A percentile compares a stretch with the other conserved stretches of the same genome.
Evolutionary conservation across 2,888 invertebrate species (phyloP).

Genomic region (Linnaemya tessellans): DNA sequence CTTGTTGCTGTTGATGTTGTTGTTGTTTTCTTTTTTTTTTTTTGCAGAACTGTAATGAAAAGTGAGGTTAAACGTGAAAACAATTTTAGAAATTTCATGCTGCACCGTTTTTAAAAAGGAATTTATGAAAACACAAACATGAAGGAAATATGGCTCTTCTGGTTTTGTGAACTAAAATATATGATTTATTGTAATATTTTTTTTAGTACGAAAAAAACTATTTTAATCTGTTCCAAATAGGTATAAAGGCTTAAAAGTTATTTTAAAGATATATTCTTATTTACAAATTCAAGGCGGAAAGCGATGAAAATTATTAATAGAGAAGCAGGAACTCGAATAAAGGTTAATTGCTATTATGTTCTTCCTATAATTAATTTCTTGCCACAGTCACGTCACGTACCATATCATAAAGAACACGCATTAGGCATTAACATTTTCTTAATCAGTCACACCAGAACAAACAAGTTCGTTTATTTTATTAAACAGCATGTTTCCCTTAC

Average conservation of each 20-base stretch:
- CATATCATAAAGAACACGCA: background rate
- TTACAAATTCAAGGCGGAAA: background rate
- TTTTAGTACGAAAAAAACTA: background rate
- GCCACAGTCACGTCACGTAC: background rate
- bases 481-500: background rate
- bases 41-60: constrained; percentile 46
- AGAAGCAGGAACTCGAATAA: background rate
- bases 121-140: background rate
- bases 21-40: no score
- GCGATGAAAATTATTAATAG: background rate
- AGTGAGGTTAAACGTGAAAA: constrained; percentile 19
- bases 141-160: constrained; percentile 4
- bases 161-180: constrained; percentile 54
- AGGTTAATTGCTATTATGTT: background rate
- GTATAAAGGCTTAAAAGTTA: background rate
- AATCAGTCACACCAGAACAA: background rate
- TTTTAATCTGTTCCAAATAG: background rate
- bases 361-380: background rate
- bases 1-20: constrained; percentile 15
- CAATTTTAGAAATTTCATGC: constrained; percentile 35
- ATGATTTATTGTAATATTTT: constrained; percentile 4
- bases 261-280: background rate
- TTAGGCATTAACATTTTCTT: background rate
- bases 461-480: background rate
- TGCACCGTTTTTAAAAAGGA: background rate